phyloP scores from a whole-genome alignment of 53 echinoderm and acorn worm species.

The Temnopleurus reevesii region DNA sequence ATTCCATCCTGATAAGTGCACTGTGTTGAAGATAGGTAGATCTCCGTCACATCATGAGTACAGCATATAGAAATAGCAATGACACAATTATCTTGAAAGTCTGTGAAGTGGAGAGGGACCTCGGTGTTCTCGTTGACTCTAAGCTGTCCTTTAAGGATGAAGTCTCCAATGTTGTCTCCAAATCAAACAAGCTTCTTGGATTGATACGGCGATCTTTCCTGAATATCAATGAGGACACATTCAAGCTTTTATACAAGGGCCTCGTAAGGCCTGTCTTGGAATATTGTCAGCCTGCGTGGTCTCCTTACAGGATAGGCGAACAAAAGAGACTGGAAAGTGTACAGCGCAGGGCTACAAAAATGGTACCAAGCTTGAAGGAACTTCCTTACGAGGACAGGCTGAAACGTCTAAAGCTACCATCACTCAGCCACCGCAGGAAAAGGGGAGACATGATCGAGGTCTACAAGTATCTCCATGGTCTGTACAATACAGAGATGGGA shows the following conservation, averaged over 20 bases:
- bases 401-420: not conserved
- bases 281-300: not conserved
- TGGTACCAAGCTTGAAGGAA: not conserved
- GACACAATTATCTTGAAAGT: not conserved
- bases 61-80: not conserved
- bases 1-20: not conserved
- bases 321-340: not conserved
- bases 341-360: not conserved
- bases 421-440: not conserved
- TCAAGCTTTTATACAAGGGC: not conserved
- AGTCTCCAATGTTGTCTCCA: not conserved
- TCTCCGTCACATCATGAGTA: not conserved
- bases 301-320: not conserved
- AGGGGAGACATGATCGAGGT: conserved; percentile 19
- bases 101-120: not conserved
- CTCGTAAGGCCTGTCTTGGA: not conserved
- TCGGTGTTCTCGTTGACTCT: not conserved
- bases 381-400: not conserved
- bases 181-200: not conserved
- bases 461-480: not conserved
- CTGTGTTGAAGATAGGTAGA: not conserved
- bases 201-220: not conserved
- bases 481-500: not conserved
- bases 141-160: not conserved
- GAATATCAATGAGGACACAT: not conserved